Evolutionary conservation across 35 echinoderm and acorn worm genomes (phyloP), one percentile per base, ranked within the genome.

Genomic region (Ptychodera flava): DNA sequence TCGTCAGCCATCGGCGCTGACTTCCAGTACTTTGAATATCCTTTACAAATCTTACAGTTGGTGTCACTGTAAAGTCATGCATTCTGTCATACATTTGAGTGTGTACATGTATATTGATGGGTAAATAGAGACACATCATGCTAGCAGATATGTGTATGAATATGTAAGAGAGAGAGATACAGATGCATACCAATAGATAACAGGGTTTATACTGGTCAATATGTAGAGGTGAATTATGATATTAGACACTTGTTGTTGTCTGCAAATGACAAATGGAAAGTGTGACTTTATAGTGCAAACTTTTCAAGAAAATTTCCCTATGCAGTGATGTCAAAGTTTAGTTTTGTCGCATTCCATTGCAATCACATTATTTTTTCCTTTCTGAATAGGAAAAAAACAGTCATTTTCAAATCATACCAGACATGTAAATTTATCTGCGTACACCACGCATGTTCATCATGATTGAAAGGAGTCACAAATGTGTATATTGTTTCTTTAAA

Each of bases 11-110:
- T 99, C 75, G 96, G 96, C 36, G 92, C 96, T 31, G 96, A 99
- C 84, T 99, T 97, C 89, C 92, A 99, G 78, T 99, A 94, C 88
- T 99, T 99, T 92, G 92, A 91, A 93, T 99, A 99, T 99, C 96
- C 96, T 99, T 98, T 31, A 22, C 16, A 33, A 31, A 33, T 33
- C 15, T 52, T 15, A 15, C 75, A 15, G 15, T n/a, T 77, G 15
- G 15, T 15, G n/a, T 77, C 15, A 77, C 15, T 15, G 15, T 15
- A 77, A 77, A 15, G n/a, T n/a, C n/a, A 77, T 77, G 75, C 75
- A 15, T 15, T 15, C 75, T 77, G n/a, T n/a, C n/a, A n/a, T n/a
- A n/a, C n/a, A n/a, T n/a, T n/a, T n/a, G n/a, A n/a, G n/a, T n/a
- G n/a, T n/a, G n/a, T n/a, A n/a, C n/a, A n/a, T n/a, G n/a, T n/a